Base-by-base conservation (phyloP, 2,113 vertebrate genomes). In the Xiphophorus couchianus region DNA sequence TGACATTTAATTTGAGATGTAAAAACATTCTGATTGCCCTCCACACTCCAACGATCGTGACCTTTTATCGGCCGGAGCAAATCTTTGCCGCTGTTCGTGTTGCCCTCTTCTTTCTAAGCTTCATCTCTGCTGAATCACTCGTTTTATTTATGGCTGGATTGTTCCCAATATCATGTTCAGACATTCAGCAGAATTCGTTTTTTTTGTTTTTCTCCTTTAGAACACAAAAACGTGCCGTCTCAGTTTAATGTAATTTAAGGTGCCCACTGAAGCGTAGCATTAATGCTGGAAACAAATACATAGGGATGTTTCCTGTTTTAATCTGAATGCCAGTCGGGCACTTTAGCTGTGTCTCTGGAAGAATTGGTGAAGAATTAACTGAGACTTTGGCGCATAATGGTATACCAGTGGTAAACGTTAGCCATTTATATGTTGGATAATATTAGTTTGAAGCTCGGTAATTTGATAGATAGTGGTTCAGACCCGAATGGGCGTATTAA, bases 141-240 rank as follows among this genome's bases (percentile, higher is more conserved):
- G 0, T 74, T 94, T 93, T 90, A 88, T 93, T 91, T 87, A 66
- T 54, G 77, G 90, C 76, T 35, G 67, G 80, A 79, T 76, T 85
- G 72, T 86, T 88, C 77, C 79, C 77, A 67, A 73, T 87, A 90
- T 92, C 90, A 81, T 86, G 83, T 93, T 94, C 83, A 65, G 85
- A 84, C 29, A 66, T 86, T 93, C 90, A 84, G 91, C 90, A 92
- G 79, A 91, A 90, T 80, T 33, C 0, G 7, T 10, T 11, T 10
- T 10, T 35, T 27, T 84, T 82, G 66, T 75, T 42, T 81, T 73
- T 74, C 64, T 62, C 63, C 44, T 70, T 28, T 22, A 30, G 6
- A 25, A 4, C 48, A 66, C 60, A 29, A 64, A 15, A 68, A 15
- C 30, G 42, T 22, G 42, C 29, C 35, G 3, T 48, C 60, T 66